phyloP scores from a whole-genome alignment of 2,797 vertebrate genomes.

The Sardinella longiceps region DNA sequence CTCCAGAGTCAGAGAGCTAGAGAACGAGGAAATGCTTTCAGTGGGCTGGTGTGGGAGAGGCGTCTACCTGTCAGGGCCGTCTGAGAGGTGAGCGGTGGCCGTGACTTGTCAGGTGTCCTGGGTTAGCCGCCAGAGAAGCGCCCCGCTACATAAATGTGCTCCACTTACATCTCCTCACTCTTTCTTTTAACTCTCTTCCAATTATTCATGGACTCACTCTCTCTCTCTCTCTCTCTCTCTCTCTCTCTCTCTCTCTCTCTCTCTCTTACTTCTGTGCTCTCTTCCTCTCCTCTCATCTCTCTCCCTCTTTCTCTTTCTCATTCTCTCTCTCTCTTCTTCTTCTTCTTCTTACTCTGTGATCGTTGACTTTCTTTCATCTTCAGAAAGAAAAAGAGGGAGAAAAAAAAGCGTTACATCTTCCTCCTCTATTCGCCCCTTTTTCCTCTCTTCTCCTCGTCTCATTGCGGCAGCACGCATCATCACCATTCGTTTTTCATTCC shows the following conservation, averaged over 20 bases:
- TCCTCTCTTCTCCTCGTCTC: background rate
- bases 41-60: background rate
- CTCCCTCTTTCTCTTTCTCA: background rate
- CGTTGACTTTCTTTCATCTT: slow-evolving; percentile 39
- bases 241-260: background rate
- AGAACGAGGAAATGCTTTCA: background rate
- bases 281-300: background rate
- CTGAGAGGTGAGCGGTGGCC: background rate
- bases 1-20: background rate
- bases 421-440: background rate
- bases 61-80: background rate
- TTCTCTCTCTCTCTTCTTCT: background rate
- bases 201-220: background rate
- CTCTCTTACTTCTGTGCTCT: background rate
- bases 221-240: background rate
- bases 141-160: background rate
- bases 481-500: slow-evolving; percentile 32
- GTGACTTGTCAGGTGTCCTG: background rate
- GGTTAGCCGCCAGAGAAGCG: background rate
- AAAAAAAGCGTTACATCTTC: slow-evolving; percentile 8
- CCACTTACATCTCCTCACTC: background rate
- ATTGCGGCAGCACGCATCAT: background rate
- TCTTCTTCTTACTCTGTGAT: background rate
- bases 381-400: slow-evolving; percentile 26
- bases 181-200: slow-evolving; percentile 22